phyloP scores from a whole-genome alignment of 2,888 invertebrate species.

The Neoaliturus tenellus region DNA sequence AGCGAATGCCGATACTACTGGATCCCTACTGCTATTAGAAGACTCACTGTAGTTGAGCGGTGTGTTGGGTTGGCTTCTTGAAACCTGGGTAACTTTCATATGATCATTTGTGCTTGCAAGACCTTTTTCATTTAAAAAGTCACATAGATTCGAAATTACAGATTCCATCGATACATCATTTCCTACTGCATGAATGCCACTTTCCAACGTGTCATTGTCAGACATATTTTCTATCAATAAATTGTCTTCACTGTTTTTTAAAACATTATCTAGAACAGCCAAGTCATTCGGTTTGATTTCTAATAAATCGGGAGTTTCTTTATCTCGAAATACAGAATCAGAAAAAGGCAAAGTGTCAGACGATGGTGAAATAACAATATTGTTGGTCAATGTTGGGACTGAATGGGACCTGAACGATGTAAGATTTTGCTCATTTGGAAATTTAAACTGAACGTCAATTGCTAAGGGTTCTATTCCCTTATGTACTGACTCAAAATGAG shows the following conservation, averaged over 20 bases:
- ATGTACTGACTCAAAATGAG: neutral
- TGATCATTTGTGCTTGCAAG: conserved; percentile 4
- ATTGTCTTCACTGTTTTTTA: conserved; percentile 17
- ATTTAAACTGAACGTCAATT: neutral
- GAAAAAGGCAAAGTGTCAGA: conserved; percentile 43
- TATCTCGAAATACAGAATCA: neutral
- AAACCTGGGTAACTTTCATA: neutral
- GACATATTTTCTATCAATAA: conserved; percentile 12
- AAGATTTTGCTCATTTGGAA: neutral
- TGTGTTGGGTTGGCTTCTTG: conserved; percentile 48
- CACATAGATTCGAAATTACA: conserved; percentile 40
- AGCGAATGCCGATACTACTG: conserved; percentile 44
- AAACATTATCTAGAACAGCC: conserved; percentile 10
- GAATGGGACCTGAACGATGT: conserved; percentile 28
- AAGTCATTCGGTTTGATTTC: conserved; percentile 34
- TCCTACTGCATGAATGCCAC: neutral
- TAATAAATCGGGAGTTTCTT: neutral
- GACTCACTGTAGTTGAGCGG: conserved; percentile 25
- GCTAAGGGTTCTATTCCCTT: conserved; percentile 20
- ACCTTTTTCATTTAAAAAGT: conserved; percentile 20
- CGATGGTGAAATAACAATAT: neutral
- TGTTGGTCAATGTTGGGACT: conserved; percentile 1
- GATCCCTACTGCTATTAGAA: conserved; percentile 44
- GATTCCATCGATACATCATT: conserved; percentile 44
- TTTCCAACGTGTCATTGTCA: conserved; percentile 14